A percentile compares a stretch with the other conserved stretches of the same genome.
Evolutionary conservation across 1,140 invertebrate genomes (phyloP).

Genomic region (Hormaphis cornu): DNA sequence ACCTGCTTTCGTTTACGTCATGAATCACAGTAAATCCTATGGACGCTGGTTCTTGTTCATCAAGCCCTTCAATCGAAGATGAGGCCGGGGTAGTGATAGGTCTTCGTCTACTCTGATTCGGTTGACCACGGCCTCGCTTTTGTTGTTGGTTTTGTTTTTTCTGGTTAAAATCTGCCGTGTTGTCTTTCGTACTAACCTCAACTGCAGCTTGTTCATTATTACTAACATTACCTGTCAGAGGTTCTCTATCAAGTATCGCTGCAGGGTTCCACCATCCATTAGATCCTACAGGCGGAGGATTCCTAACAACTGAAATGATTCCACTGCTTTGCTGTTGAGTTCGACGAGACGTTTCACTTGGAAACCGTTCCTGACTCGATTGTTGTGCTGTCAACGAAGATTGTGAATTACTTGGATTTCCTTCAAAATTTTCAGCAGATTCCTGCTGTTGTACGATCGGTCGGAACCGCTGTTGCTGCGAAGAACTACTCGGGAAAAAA

Average conservation of each 20-base stretch:
- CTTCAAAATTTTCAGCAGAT: not conserved
- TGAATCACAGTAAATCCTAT: slow-evolving; percentile 11
- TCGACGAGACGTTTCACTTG: not conserved
- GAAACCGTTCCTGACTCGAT: not conserved
- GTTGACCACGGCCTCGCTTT: not conserved
- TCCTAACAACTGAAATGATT: not conserved
- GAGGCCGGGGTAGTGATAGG: not conserved
- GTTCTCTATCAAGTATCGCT: not conserved
- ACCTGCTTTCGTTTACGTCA: not conserved
- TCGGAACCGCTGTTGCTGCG: slow-evolving; percentile 15
- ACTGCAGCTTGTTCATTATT: not conserved
- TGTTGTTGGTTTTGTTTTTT: not conserved
- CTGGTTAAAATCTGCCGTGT: not conserved
- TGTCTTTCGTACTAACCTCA: not conserved
- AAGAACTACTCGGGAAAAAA: not conserved
- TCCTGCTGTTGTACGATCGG: not conserved
- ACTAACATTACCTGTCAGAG: not conserved
- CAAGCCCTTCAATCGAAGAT: not conserved
- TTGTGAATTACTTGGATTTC: not conserved
- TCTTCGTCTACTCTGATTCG: not conserved
- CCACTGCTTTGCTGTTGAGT: not conserved
- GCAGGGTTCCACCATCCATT: not conserved
- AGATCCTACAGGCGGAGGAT: not conserved
- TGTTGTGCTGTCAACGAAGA: not conserved
- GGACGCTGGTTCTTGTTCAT: not conserved